Base-by-base conservation (phyloP, 2,888 invertebrate genomes). In the Geophilus truncorum region DNA sequence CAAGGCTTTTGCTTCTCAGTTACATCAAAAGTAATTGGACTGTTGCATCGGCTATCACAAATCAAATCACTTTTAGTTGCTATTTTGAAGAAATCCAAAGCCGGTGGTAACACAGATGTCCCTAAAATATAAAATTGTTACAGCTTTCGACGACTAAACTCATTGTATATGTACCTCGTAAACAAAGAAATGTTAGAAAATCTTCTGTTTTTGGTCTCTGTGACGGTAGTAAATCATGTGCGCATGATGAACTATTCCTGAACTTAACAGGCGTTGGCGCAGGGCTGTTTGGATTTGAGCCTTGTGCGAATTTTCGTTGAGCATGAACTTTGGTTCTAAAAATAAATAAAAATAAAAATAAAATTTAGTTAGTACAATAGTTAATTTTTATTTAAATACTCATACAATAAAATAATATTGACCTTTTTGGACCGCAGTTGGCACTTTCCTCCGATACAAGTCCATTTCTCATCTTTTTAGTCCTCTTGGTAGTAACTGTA, bases 241-340 rank as follows among this genome's bases (percentile, higher is more conserved):
- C 81, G 10, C 83, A 81, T 28, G 81, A 51, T 70, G 77, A 81
- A 21, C 32, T 81, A 32, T 81, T 81, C 79, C 30, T 89, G 83
- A 92, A 91, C 84, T 91, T 90, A 6, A 90, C 88, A 9, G 91
- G 90, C 30, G 91, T 90, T 28, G 84, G 82, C 80, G 89, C 87
- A 30, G 91, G 89, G 85, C 90, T 86, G 81, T 83, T 90, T 82
- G 90, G 89, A 36, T 91, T 90, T 21, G 91, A 91, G 83, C 93
- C 94, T 87, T 94, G 94, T 40, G 94, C 94, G 89, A 95, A 95
- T 88, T 95, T 95, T 82, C 95, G 89, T 87, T 95, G 94, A 70
- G 94, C 94, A 86, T 94, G 93, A 81, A 94, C 93, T 88, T 93
- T 93, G 75, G 92, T 91, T 86, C 93, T 93, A 84, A 36, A 80